Base-by-base conservation (phyloP, 2,797 vertebrate genomes). In the Sebastes nivosus region DNA sequence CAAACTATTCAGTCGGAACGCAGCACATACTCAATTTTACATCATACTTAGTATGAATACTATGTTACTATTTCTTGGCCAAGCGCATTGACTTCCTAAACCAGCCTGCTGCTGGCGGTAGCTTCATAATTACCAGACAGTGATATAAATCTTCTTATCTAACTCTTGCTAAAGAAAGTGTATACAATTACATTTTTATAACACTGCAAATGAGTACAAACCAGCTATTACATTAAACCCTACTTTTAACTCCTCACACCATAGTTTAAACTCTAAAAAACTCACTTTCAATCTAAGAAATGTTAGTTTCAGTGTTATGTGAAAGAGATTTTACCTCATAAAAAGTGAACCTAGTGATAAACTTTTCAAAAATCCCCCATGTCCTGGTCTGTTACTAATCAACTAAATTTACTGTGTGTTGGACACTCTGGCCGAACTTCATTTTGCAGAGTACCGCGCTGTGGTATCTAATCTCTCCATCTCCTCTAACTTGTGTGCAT, bases 391-490 rank as follows among this genome's bases (percentile, higher is more conserved):
- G 18, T 58, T 68, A 24, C 61, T 71, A 59, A 79, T 82, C 65
- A 67, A 27, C 55, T 72, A 25, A 68, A 63, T 74, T n/a, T 32
- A 3, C 22, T 69, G 7, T 20, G 25, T 20, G n/a, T 65, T 29
- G 22, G n/a, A n/a, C n/a, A n/a, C 42, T 54, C 65, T 2, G 34
- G n/a, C 42, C 7, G 29, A 30, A 32, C 78, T 67, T 86, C 25
- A 81, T 83, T 81, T 80, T 57, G 67, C 77, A 82, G 75, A 87
- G 73, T 77, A 75, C 61, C 57, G 65, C 64, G 32, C 7, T n/a
- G 12, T 18, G 42, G 32, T 52, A 46, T 85, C 73, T 86, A 78
- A 84, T 90, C 88, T 70, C 72, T 50, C 67, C 55, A 58, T 82
- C 60, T 72, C 70, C n/a, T 50, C 50, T 81, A 70, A 64, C 57